A percentile compares a stretch with the other conserved stretches of the same genome.
phyloP scores from a whole-genome alignment of 1,140 invertebrate genomes.

The Sminthurides bifidus region DNA sequence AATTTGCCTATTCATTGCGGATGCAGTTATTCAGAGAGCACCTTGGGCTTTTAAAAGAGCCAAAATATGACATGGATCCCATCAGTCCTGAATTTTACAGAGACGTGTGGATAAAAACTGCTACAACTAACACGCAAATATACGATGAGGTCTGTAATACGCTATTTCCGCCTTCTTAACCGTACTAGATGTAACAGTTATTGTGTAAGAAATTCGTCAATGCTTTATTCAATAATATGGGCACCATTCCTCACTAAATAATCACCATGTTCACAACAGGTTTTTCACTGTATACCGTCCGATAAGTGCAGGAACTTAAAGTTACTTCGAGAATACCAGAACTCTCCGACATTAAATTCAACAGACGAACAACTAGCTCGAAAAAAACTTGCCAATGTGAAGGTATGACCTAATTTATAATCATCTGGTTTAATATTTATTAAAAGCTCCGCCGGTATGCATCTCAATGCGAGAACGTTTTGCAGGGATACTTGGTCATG shows the following conservation, averaged over 20 bases:
- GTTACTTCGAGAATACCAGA: conserved; percentile 58
- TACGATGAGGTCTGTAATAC: conserved; percentile 60
- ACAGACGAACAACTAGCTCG: conserved; percentile 56
- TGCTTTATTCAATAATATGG: neutral
- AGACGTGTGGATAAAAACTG: conserved; percentile 63
- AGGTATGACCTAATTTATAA: conserved; percentile 38
- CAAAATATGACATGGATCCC: conserved; percentile 52
- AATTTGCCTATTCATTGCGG: conserved; percentile 69
- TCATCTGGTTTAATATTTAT: neutral
- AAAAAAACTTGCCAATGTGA: conserved; percentile 55
- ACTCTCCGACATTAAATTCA: conserved; percentile 49
- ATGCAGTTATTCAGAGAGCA: conserved; percentile 83
- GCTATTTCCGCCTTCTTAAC: neutral
- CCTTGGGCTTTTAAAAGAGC: conserved; percentile 48
- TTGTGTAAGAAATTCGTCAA: neutral
- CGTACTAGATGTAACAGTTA: neutral
- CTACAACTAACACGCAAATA: conserved; percentile 65
- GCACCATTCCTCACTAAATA: neutral
- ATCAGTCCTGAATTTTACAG: conserved; percentile 64
- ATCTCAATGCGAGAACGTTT: no score
- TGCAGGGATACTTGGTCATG: conserved; percentile 69
- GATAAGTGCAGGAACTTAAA: conserved; percentile 62
- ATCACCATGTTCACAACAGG: conserved; percentile 35
- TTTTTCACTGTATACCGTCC: conserved; percentile 72
- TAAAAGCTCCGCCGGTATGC: neutral